These are phyloP conservation scores for Eilema griseolum DNA, from an alignment of 2,888 invertebrate species.

Conservation along the genomic window DNA sequence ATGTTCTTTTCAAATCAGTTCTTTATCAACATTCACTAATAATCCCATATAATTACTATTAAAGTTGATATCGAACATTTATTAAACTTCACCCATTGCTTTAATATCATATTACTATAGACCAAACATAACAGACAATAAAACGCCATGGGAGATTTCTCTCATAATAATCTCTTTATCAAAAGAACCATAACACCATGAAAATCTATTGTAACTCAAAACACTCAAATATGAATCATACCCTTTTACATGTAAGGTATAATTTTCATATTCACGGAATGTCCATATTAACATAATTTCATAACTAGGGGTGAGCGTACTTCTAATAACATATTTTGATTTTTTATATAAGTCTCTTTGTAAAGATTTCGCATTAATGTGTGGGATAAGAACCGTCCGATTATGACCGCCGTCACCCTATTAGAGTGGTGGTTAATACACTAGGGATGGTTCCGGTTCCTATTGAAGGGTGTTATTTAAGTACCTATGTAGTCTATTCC, in stretches of 20 bases:
- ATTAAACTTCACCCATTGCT: slow-evolving; percentile 69
- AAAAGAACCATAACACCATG: slow-evolving; percentile 63
- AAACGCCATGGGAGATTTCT: slow-evolving; percentile 72
- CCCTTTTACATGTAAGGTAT: not conserved
- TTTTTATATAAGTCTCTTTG: slow-evolving; percentile 69
- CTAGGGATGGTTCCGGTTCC: slow-evolving; percentile 49
- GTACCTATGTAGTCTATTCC: slow-evolving; percentile 13
- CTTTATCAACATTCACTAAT: slow-evolving; percentile 32
- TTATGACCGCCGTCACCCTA: slow-evolving; percentile 48
- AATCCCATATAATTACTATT: slow-evolving; percentile 48
- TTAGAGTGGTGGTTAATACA: slow-evolving; percentile 44
- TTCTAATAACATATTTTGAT: slow-evolving; percentile 82
- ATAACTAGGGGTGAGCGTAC: slow-evolving; percentile 79
- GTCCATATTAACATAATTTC: slow-evolving; percentile 78
- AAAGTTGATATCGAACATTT: slow-evolving; percentile 66
- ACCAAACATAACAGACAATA: slow-evolving; percentile 72
- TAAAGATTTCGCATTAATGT: slow-evolving; percentile 68
- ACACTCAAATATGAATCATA: slow-evolving; percentile 27
- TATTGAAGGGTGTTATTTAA: slow-evolving; percentile 27
- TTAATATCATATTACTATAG: slow-evolving; percentile 62
- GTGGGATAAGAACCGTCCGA: slow-evolving; percentile 55
- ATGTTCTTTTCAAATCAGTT: slow-evolving; percentile 22
- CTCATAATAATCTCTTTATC: slow-evolving; percentile 76
- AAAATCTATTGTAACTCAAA: slow-evolving; percentile 50
- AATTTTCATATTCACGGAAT: not conserved